Evolutionary conservation across 2,797 vertebrate species (phyloP), one percentile per base, ranked within the genome.

Genomic region (Arctocebus calabarensis): DNA sequence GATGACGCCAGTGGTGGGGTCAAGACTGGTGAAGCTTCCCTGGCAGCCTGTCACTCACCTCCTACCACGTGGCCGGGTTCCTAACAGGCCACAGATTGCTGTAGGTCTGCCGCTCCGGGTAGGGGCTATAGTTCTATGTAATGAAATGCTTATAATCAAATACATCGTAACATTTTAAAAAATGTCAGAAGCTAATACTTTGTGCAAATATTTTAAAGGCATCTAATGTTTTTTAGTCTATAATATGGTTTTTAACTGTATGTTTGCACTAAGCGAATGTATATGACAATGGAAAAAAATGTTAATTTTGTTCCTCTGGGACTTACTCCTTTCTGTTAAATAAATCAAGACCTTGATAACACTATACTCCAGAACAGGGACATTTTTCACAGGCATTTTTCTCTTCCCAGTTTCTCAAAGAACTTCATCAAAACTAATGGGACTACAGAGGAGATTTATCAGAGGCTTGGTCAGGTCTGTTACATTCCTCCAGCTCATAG

Each of bases 371-470:
- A 94, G 85, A 97, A 97, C 48, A 9, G 2, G 48, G 74, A 68
- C 14, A 37, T 97, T 98, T 98, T 97, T 96, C 62, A 7, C 7
- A 45, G 84, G 14, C 27, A 64, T 91, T 95, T 96, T 97, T 97
- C 84, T 88, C 29, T 70, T 97, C 62, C 78, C 29, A 82, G 78
- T 97, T 97, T 96, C 94, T 95, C 92, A 94, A 94, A 97, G 86
- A 98, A 94, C 16, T 96, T 73, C 88, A 93, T 97, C 74, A 97
- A 83, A 98, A 96, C 83, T 97, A 66, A 96, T 95, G 90, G 94
- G 59, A 96, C 84, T 73, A 70, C 74, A 88, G 91, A 93, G 93
- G 96, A 97, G 92, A 97, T 98, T 97, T 96, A 97, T 96, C 95
- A 94, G 92, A 94, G 52, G 11, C 94, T 97, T 10, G 23, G 94